phyloP scores from a whole-genome alignment of 1,140 invertebrate species.

The Tetramorium parvispinum region DNA sequence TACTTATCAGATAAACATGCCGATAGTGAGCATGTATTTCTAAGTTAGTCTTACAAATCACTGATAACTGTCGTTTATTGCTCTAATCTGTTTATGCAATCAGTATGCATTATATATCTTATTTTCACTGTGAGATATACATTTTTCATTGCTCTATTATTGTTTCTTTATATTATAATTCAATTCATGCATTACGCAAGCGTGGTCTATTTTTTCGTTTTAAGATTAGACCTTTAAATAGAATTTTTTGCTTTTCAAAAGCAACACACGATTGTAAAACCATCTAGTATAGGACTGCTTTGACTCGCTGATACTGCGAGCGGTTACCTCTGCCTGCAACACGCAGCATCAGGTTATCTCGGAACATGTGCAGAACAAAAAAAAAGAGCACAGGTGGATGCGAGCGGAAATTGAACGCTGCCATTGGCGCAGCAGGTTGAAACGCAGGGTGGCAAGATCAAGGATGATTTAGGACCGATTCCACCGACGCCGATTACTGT shows the following conservation, averaged over 20 bases:
- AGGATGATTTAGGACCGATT: constrained; percentile 48
- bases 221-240: background rate
- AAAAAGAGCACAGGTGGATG: constrained; percentile 40
- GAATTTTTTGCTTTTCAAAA: background rate
- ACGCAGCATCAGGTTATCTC: constrained; percentile 53
- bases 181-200: background rate
- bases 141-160: background rate
- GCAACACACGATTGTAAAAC: background rate
- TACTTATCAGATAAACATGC: constrained; percentile 20
- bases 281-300: constrained; percentile 5
- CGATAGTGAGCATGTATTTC: background rate
- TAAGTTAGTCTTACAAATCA: background rate
- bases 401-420: constrained; percentile 58
- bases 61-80: background rate
- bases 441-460: constrained; percentile 11
- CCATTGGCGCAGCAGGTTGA: constrained; percentile 38
- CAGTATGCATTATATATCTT: background rate
- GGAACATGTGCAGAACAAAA: constrained; percentile 32
- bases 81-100: background rate
- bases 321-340: background rate
- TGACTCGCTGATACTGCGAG: background rate
- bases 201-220: background rate
- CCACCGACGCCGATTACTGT: constrained; percentile 31
- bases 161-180: background rate
- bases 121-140: background rate